These are phyloP conservation scores for Melanerpes aurifrons DNA, from an alignment of 2,113 vertebrate species.

Conservation along the genomic window DNA sequence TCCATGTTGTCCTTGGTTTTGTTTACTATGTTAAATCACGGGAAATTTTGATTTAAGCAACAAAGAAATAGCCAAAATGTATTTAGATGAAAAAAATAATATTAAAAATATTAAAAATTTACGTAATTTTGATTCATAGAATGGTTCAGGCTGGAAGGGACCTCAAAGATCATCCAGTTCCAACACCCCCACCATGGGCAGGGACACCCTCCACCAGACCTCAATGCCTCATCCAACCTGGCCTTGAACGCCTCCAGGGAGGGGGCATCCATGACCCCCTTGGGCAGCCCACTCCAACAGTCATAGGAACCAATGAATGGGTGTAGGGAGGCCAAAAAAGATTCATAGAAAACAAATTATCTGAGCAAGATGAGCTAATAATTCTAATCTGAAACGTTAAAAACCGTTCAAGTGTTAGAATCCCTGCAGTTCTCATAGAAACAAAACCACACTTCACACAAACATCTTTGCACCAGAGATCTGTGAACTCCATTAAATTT, in stretches of 20 bases:
- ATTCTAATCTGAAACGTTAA: neutral
- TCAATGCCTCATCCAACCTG: no score
- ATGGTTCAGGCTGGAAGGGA: no score
- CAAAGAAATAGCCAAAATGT: neutral
- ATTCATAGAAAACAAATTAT: slow-evolving; percentile 9
- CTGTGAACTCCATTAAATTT: neutral
- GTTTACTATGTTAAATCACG: slow-evolving; percentile 41
- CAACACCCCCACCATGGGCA: no score
- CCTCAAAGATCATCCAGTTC: no score
- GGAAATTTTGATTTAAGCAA: slow-evolving; percentile 12
- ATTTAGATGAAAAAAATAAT: neutral
- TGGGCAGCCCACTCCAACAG: neutral
- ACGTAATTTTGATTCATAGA: no score
- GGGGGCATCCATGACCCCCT: no score
- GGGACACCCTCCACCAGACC: no score
- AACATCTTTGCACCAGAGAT: neutral
- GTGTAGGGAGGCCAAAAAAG: neutral
- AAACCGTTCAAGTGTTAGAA: neutral
- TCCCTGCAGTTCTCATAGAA: neutral
- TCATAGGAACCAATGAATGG: neutral
- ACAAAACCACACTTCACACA: neutral
- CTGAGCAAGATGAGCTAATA: neutral
- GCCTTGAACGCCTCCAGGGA: no score
- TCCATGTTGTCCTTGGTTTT: slow-evolving; percentile 58
- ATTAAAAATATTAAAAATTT: neutral